Base-by-base conservation (phyloP, 2,888 invertebrate species). In the Nemotelus nigrinus region DNA sequence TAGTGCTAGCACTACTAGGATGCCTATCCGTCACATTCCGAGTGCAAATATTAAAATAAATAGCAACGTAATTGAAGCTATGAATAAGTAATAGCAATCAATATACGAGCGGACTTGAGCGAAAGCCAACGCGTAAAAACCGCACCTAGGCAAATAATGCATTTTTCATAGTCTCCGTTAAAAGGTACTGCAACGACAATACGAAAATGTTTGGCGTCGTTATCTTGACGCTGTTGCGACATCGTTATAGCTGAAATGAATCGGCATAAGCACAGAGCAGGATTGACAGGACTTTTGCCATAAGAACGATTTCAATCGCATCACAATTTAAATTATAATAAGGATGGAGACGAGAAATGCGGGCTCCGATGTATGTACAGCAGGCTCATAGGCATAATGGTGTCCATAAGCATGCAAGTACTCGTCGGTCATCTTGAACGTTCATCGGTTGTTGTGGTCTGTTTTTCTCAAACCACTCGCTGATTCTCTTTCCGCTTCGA, bases 31-130 rank as follows among this genome's bases (percentile, higher is more conserved):
- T 25, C 25, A 25, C 25, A 25, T 25, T 3, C 57, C 10, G 53
- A 4, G 43, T 41, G 41, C 63, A 45, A 72, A 72, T 63, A 70
- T 48, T 44, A 44, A 74, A 74, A 74, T 76, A 60, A 74, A 60
- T 74, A 74, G 63, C 50, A 58, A 48, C 45, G 72, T 77, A 79
- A 79, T 79, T 79, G 79, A 71, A 76, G 63, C 58, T 39, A 41
- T 79, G 79, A 77, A 79, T 79, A 76, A 76, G 65, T 77, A 76
- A 79, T 76, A 63, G 74, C 64, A 77, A 76, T 79, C 64, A 76
- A 55, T 55, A 70, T 70, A 6, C 50, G 70, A 55, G 44, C 43
- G 55, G 43, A 43, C 39, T 53, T 39, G 43, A 25, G 25, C 25
- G 25, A 3, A 70, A 8, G 47, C 53, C 43, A 8, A 2, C 70